Base-by-base conservation (phyloP, 2,888 invertebrate species). In the Rhodophaea formosa region DNA sequence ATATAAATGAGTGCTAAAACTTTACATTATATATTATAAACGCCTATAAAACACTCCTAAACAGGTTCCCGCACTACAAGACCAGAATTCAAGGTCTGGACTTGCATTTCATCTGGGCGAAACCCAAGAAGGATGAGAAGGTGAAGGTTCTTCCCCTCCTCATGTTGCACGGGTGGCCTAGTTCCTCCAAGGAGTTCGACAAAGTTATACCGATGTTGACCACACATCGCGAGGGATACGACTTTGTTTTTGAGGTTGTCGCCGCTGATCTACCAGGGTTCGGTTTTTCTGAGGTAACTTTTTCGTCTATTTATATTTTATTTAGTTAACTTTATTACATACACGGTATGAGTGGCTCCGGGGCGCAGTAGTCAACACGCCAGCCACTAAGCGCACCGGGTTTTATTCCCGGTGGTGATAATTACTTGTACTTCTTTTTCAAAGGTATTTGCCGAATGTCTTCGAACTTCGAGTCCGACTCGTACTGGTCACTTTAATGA, bases 141-240 rank as follows among this genome's bases (percentile, higher is more conserved):
- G 39, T 76, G 6, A 74, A 80, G 62, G 77, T 87, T 0, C 62
- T 95, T 17, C 96, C 97, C 0, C 67, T 97, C 44, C 80, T 97
- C 0, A 69, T 97, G 65, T 75, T 96, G 49, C 97, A 97, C 70
- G 97, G 97, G 14, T 97, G 97, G 97, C 97, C 97, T 0, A 97
- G 97, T 57, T 96, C 96, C 0, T 92, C 97, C 0, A 94, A 95
- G 55, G 97, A 97, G 80, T 97, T 96, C 74, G 94, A 94, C 69
- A 94, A 94, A 67, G 88, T 96, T 8, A 94, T 96, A 65, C 96
- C 96, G 0, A 68, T 93, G 54, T 74, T 96, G 52, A 94, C 93
- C 0, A 89, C 84, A 0, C 92, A 92, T 0, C 89, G 81, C 49
- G 75, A 86, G 0, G 92, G 91, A 56, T 87, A 86, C 17, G 88